A percentile compares a stretch with the other conserved stretches of the same genome.
Conservation (phyloP, 2,888 invertebrate species). For the Drosophila pseudotakahashii region DNA sequence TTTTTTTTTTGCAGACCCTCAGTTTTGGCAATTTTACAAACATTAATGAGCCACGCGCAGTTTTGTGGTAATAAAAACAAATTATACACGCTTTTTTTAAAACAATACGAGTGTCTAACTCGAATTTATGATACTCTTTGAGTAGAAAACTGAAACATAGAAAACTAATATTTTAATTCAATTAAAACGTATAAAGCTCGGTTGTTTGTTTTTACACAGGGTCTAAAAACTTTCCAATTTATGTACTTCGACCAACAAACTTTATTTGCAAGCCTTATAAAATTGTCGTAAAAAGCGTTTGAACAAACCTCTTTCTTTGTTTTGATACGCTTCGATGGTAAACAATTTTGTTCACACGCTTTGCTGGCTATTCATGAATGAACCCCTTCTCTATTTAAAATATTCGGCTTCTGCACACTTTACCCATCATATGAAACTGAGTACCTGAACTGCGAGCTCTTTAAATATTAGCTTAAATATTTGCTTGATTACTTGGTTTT, state of each 20-base stretch:
- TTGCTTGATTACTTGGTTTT: slow-evolving; percentile 22
- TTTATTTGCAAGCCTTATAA: slow-evolving; percentile 25
- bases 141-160: background rate
- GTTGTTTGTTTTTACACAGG: background rate
- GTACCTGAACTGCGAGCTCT: slow-evolving; percentile 36
- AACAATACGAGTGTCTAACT: background rate
- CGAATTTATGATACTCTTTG: slow-evolving; percentile 18
- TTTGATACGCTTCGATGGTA: slow-evolving; percentile 54
- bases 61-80: slow-evolving; percentile 36
- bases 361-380: slow-evolving; percentile 54
- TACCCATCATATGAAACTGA: slow-evolving; percentile 54
- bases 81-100: background rate
- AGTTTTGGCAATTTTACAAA: slow-evolving; percentile 47
- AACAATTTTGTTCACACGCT: slow-evolving; percentile 65
- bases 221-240: slow-evolving; percentile 48
- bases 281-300: slow-evolving; percentile 19
- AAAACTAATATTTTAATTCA: background rate
- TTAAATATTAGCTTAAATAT: slow-evolving; percentile 62
- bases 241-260: slow-evolving; percentile 1
- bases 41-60: slow-evolving; percentile 48
- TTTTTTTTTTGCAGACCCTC: slow-evolving; percentile 16
- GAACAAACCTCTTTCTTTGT: slow-evolving; percentile 62
- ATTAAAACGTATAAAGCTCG: background rate
- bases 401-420: slow-evolving; percentile 52
- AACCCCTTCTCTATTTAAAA: slow-evolving; percentile 48